Conservation (phyloP, 2,888 invertebrate species). For the Acleris cristana region DNA sequence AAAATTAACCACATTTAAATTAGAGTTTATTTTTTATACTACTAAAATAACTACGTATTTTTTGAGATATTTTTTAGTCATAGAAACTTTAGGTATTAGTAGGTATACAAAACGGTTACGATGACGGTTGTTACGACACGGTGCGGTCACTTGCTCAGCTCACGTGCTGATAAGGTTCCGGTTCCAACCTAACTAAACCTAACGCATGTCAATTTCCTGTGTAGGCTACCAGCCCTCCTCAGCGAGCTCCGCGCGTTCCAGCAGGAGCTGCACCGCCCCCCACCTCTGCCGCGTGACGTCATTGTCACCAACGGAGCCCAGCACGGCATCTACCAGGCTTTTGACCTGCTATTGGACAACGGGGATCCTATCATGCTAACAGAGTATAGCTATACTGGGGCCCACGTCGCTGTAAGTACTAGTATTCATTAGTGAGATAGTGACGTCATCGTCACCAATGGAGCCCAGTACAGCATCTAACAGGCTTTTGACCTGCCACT, state of each 20-base stretch:
- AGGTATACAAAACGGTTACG: too few species aligned
- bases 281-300: conserved; percentile 84
- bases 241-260: conserved; percentile 86
- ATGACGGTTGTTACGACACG: too few species aligned
- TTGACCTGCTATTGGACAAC: conserved; percentile 88
- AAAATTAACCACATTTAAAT: too few species aligned
- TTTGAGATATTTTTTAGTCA: too few species aligned
- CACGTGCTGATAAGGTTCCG: too few species aligned
- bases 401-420: conserved; percentile 86
- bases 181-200: too few species aligned
- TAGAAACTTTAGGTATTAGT: too few species aligned
- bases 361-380: conserved; percentile 89
- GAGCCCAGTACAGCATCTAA: conserved; percentile 91
- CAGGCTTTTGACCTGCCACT: conserved; percentile 89
- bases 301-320: conserved; percentile 90
- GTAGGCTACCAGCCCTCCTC: conserved; percentile 83
- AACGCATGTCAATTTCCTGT: neutral
- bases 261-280: conserved; percentile 86
- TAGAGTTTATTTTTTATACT: too few species aligned
- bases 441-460: conserved; percentile 87
- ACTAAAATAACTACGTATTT: too few species aligned
- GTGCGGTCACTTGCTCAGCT: too few species aligned
- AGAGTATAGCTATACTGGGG: conserved; percentile 88
- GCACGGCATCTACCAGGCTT: conserved; percentile 89
- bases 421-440: conserved; percentile 42